These are phyloP conservation scores for Spongia lamella DNA, from an alignment of 37 sponge, comb jelly and placozoan species.

Conservation along the genomic window DNA sequence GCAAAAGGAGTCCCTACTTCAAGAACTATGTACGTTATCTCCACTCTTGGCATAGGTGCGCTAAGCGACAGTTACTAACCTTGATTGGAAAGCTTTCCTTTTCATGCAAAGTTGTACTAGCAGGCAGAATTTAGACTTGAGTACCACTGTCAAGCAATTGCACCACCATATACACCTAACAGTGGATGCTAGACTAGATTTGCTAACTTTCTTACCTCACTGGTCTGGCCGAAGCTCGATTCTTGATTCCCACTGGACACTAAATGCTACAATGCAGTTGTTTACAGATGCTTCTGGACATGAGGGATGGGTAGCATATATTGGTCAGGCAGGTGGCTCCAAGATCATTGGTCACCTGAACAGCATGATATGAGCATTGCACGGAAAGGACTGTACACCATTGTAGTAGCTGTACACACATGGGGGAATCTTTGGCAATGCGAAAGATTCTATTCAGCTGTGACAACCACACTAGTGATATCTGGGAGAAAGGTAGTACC, in stretches of 20 bases:
- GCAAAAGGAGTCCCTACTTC: too few species aligned
- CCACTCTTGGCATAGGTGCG: background rate
- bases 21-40: too few species aligned
- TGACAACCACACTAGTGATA: slow-evolving; percentile 24
- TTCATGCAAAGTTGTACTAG: slow-evolving; percentile 21
- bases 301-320: slow-evolving; percentile 10
- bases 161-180: slow-evolving; percentile 24
- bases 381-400: slow-evolving; percentile 19
- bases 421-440: slow-evolving; percentile 16
- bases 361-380: background rate
- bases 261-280: background rate
- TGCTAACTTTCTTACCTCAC: background rate
- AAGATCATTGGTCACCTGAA: background rate
- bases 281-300: slow-evolving; percentile 18
- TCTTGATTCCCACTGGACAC: slow-evolving; percentile 2
- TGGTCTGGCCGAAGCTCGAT: slow-evolving; percentile 11
- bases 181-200: slow-evolving; percentile 6
- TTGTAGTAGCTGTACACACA: slow-evolving; percentile 16
- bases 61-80: slow-evolving; percentile 30
- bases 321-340: too few species aligned
- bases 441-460: slow-evolving; percentile 3
- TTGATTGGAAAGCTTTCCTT: slow-evolving; percentile 9
- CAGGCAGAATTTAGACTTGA: slow-evolving; percentile 16
- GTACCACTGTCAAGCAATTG: slow-evolving; percentile 7
- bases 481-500: background rate